Conservation (phyloP, 1,140 invertebrate genomes). For the Argopecten irradians region DNA sequence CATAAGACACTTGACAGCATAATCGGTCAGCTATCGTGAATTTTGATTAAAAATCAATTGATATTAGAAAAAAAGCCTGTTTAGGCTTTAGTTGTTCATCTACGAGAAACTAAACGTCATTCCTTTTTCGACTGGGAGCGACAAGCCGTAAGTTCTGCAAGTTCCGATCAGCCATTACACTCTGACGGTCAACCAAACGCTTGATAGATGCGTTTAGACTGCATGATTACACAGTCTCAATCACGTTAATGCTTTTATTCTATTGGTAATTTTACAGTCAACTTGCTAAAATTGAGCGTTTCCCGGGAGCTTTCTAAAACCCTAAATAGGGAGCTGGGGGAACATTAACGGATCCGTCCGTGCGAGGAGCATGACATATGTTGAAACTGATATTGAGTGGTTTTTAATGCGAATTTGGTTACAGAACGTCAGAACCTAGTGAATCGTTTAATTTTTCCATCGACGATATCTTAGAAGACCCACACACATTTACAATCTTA, state of each 20-base stretch:
- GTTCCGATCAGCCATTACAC: conserved; percentile 14
- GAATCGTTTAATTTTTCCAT: conserved; percentile 11
- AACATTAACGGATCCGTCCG: conserved; percentile 11
- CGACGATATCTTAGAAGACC: neutral
- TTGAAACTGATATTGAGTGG: conserved; percentile 21
- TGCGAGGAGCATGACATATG: neutral
- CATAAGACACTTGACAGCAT: neutral
- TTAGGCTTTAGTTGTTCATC: neutral
- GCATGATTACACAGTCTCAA: conserved; percentile 21
- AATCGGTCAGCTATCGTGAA: conserved; percentile 5
- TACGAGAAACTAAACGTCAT: neutral
- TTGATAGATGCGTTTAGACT: conserved; percentile 22
- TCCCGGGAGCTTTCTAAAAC: neutral
- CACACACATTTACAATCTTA: neutral
- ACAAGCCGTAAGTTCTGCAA: neutral
- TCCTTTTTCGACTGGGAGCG: neutral
- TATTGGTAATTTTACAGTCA: conserved; percentile 16
- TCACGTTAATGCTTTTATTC: conserved; percentile 23
- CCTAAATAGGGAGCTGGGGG: neutral
- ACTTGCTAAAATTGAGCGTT: conserved; percentile 8
- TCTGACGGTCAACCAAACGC: neutral
- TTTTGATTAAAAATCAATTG: conserved; percentile 19
- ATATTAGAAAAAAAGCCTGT: neutral
- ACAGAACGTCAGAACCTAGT: neutral
- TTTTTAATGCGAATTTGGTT: conserved; percentile 18